Evolutionary conservation across 2,888 invertebrate genomes (phyloP).

Genomic region (Apotomis capreana): DNA sequence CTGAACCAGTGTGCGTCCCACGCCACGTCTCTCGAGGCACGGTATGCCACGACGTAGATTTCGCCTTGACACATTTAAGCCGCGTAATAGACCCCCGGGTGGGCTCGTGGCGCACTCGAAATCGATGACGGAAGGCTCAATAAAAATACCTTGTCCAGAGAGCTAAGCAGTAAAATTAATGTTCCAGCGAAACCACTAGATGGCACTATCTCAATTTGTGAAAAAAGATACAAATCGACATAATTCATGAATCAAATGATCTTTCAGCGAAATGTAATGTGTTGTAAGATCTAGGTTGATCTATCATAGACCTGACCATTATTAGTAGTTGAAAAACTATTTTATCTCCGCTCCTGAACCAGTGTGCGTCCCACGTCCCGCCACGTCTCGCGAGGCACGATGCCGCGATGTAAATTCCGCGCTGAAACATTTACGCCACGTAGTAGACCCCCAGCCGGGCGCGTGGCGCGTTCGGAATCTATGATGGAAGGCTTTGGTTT

Average conservation of each 20-base stretch:
- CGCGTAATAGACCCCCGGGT: constrained; percentile 65
- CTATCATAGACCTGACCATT: too few species aligned
- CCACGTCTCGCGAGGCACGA: constrained; percentile 51
- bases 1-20: neutral
- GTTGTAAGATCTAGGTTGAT: too few species aligned
- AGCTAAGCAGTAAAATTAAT: too few species aligned
- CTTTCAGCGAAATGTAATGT: too few species aligned
- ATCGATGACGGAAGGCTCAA: constrained; percentile 44
- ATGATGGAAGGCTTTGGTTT: constrained; percentile 40
- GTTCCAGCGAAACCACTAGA: too few species aligned
- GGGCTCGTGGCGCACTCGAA: constrained; percentile 51
- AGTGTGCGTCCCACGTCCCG: neutral
- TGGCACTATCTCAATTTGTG: too few species aligned
- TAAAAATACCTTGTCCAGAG: too few species aligned
- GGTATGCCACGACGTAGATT: constrained; percentile 65
- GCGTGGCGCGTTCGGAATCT: constrained; percentile 50
- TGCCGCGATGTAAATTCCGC: constrained; percentile 66
- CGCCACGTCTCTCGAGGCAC: constrained; percentile 49
- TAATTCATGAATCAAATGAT: too few species aligned
- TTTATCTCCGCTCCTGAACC: too few species aligned
- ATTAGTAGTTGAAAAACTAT: too few species aligned
- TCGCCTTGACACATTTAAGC: constrained; percentile 75
- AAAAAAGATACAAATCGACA: too few species aligned
- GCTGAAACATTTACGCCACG: constrained; percentile 78
- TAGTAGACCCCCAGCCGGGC: constrained; percentile 59